Evolutionary conservation across 2,888 invertebrate genomes (phyloP), one percentile per base, ranked within the genome.

Genomic region (Epirrita christyi): DNA sequence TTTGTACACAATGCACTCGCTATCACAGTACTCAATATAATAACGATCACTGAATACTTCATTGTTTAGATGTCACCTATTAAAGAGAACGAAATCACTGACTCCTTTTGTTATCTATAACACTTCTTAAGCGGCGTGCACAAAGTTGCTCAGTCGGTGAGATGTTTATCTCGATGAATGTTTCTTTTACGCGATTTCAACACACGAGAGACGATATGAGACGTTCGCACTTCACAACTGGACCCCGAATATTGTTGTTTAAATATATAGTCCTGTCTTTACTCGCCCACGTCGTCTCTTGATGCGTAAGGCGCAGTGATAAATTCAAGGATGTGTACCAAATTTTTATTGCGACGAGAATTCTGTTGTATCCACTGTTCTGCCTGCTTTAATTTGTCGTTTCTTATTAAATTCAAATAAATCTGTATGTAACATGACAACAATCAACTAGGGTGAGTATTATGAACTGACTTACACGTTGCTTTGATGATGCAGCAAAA

Each of bases 1-100:
- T 74, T 76, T 2, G 64, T 70, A 55, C 77, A 71, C 38, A 73
- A 41, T 46, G 73, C 80, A 51, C 70, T 66, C n/a, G 65, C 66
- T 2, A 74, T 15, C 29, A 73, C 42, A 42, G 72, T 66, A 21
- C 69, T 55, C 41, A 67, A 45, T 50, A 76, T 11, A 5, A 75
- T n/a, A 46, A 72, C 52, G 47, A 55, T 28, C 27, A 64, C 49
- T 44, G 47, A 28, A 40, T 43, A 48, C 64, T 68, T 68, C 63
- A 64, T 68, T 40, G 59, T 59, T 52, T 21, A 51, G 29, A 51
- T 51, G 43, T 57, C 27, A 9, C 7, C 11, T 43, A 43, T 52
- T 48, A 41, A 32, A 52, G 38, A 47, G 34, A 43, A 41, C 14
- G 43, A 47, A 47, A 47, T 9, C 38, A 45, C 11, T 32, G 27